phyloP scores from a whole-genome alignment of 1,140 invertebrate species.

The Steinernema khuongi region DNA sequence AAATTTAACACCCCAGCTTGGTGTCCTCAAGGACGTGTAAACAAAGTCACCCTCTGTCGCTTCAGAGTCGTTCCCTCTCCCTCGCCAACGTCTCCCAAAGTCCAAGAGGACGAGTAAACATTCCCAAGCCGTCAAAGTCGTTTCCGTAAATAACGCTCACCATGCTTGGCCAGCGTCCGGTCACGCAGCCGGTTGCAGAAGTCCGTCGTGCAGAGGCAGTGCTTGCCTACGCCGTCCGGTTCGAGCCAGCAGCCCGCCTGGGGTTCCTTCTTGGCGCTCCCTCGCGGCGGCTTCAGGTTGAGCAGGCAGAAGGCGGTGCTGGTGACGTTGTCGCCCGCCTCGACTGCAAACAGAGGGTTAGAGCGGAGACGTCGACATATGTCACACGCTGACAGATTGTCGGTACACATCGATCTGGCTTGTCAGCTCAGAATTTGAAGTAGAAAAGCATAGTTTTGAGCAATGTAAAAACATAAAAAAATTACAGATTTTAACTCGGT shows the following conservation, averaged over 20 bases:
- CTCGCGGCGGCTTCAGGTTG: slow-evolving; percentile 18
- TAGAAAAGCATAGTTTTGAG: no score
- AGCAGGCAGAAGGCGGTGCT: slow-evolving; percentile 35
- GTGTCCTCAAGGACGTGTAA: no score
- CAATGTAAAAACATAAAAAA: neutral
- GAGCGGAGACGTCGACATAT: neutral
- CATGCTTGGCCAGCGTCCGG: slow-evolving; percentile 7
- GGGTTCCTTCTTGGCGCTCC: slow-evolving; percentile 20
- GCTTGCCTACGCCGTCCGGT: slow-evolving; percentile 35
- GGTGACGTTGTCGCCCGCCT: slow-evolving; percentile 34
- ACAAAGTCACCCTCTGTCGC: no score
- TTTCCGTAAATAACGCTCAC: neutral
- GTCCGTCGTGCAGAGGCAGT: slow-evolving; percentile 33
- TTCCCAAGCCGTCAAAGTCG: neutral
- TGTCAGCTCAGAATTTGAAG: no score
- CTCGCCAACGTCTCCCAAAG: no score
- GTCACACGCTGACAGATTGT: neutral
- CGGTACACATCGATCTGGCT: no score
- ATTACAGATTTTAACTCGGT: no score
- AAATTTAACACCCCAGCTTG: no score
- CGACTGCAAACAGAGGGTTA: slow-evolving; percentile 24
- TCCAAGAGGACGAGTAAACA: no score
- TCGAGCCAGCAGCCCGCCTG: slow-evolving; percentile 35
- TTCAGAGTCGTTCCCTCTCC: no score
- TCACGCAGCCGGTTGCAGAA: slow-evolving; percentile 34